phyloP scores from a whole-genome alignment of 1,140 invertebrate genomes.

The Antheraea pernyi region DNA sequence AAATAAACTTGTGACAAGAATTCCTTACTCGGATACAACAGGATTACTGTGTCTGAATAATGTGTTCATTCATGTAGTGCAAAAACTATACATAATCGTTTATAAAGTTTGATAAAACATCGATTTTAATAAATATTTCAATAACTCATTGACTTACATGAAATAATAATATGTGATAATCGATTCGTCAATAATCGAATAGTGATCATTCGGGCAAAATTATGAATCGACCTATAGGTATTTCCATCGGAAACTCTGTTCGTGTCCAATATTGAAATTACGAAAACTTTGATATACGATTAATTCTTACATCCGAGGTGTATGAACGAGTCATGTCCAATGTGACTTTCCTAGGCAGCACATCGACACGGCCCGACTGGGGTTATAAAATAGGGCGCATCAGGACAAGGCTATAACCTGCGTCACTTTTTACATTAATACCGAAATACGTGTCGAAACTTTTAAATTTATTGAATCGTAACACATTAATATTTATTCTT shows the following conservation, averaged over 20 bases:
- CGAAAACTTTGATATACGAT: neutral
- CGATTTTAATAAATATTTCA: no score
- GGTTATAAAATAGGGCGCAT: slow-evolving; percentile 66
- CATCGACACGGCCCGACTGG: slow-evolving; percentile 7
- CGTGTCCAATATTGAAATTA: neutral
- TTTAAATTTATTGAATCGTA: slow-evolving; percentile 50
- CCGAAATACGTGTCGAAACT: slow-evolving; percentile 65
- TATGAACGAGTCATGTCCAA: neutral
- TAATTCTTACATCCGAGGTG: neutral
- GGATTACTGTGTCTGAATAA: no score
- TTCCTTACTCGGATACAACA: no score
- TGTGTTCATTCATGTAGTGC: no score
- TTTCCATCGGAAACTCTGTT: neutral
- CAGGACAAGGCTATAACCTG: slow-evolving; percentile 61
- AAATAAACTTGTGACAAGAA: no score
- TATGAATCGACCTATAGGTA: neutral
- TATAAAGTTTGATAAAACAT: no score
- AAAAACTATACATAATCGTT: no score
- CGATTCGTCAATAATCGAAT: no score
- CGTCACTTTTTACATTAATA: slow-evolving; percentile 69
- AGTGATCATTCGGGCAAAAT: no score
- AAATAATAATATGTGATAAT: no score
- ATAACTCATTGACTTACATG: no score
- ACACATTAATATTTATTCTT: slow-evolving; percentile 54
- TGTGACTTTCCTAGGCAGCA: slow-evolving; percentile 31